phyloP scores from a whole-genome alignment of 2,797 vertebrate genomes.

The Lacerta viridis region DNA sequence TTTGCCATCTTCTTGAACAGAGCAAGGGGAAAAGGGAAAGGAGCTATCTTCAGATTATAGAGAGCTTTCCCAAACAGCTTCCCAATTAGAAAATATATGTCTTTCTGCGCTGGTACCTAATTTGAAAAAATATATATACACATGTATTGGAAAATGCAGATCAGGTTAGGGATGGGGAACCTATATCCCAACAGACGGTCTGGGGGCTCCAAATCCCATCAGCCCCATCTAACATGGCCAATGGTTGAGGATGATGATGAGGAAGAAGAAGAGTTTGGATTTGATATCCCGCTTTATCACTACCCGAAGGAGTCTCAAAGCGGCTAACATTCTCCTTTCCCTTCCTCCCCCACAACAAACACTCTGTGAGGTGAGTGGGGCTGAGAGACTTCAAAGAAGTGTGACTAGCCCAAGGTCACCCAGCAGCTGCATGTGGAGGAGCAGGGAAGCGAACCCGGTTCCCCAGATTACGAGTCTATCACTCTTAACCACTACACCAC shows the following conservation, averaged over 20 bases:
- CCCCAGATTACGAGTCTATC: too few species aligned
- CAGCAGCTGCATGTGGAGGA: too few species aligned
- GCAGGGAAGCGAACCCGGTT: too few species aligned
- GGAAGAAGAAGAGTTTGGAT: too few species aligned
- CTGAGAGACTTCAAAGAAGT: too few species aligned
- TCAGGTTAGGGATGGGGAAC: neutral
- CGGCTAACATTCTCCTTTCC: too few species aligned
- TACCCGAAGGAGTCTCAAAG: too few species aligned
- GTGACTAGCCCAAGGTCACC: too few species aligned
- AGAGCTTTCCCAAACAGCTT: constrained; percentile 76
- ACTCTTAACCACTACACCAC: too few species aligned
- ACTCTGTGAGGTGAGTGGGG: too few species aligned
- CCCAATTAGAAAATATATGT: constrained; percentile 65
- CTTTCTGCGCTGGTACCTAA: constrained; percentile 31
- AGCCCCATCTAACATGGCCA: neutral
- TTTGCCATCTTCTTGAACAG: constrained; percentile 79
- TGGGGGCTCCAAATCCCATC: neutral
- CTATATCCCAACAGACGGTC: neutral
- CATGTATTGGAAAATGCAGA: neutral
- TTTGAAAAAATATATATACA: constrained; percentile 3
- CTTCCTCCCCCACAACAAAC: too few species aligned
- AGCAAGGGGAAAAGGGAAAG: constrained; percentile 73
- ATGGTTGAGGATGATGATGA: neutral
- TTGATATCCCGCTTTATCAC: too few species aligned
- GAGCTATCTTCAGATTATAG: neutral